phyloP scores from a whole-genome alignment of 2,797 vertebrate species.

The Rhinatrema bivittatum region DNA sequence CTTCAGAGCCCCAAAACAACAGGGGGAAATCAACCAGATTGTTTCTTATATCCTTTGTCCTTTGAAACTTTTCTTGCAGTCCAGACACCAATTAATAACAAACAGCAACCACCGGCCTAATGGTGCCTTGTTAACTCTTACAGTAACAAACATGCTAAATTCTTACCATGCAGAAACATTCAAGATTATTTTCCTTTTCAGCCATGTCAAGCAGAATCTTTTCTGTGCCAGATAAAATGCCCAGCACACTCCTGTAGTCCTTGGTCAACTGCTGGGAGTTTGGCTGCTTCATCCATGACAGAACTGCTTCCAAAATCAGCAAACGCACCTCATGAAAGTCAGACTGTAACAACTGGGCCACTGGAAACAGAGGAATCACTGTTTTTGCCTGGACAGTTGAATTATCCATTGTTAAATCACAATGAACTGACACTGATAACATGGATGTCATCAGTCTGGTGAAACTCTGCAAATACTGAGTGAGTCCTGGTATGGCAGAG shows the following conservation, averaged over 20 bases:
- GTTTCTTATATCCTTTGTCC: too few relatives aligned
- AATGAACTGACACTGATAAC: conserved; percentile 29
- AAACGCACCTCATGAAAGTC: conserved; percentile 73
- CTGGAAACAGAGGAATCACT: conserved; percentile 23
- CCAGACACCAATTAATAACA: too few relatives aligned
- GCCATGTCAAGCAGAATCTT: conserved; percentile 58
- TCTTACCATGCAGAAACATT: conserved; percentile 79
- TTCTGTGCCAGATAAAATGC: conserved; percentile 32
- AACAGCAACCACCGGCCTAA: too few relatives aligned
- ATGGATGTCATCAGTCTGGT: conserved; percentile 54
- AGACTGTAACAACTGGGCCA: conserved; percentile 56
- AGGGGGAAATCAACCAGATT: too few relatives aligned
- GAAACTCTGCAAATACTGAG: conserved; percentile 80
- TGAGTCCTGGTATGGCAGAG: conserved; percentile 58
- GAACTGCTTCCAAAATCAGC: conserved; percentile 58
- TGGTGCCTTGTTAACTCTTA: too few relatives aligned
- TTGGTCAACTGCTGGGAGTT: conserved; percentile 11
- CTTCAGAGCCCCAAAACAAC: too few relatives aligned
- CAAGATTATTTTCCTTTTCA: conserved; percentile 69
- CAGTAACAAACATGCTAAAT: too few relatives aligned
- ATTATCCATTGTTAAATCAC: conserved; percentile 19
- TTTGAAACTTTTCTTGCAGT: too few relatives aligned
- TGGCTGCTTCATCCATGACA: conserved; percentile 49
- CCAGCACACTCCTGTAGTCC: conserved; percentile 10
- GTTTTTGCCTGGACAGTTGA: background rate